Conservation (phyloP, 2,113 vertebrate species). For the Gracilinanus agilis region DNA sequence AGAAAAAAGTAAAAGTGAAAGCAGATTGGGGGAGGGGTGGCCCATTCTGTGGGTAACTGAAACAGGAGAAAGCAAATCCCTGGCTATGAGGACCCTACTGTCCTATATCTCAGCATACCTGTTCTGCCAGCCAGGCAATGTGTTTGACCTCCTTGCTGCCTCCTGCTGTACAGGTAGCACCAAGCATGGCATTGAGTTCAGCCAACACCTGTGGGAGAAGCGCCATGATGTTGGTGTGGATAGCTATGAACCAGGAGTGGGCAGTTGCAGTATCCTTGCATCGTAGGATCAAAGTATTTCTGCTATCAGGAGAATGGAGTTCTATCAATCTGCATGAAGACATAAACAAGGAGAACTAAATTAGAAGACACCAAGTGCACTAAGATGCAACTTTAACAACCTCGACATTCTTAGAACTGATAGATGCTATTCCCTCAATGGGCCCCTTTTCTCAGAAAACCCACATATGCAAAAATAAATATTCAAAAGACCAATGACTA, state of each 20-base stretch:
- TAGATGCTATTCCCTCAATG: slow-evolving; percentile 26
- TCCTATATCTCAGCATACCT: slow-evolving; percentile 85
- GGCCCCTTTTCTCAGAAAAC: slow-evolving; percentile 52
- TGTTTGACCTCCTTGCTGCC: slow-evolving; percentile 92
- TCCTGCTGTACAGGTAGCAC: slow-evolving; percentile 80
- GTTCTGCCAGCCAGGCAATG: slow-evolving; percentile 96
- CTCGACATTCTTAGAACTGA: slow-evolving; percentile 47
- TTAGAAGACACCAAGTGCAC: slow-evolving; percentile 45
- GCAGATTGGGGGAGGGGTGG: no score
- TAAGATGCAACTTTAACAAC: slow-evolving; percentile 19
- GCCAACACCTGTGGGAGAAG: slow-evolving; percentile 95
- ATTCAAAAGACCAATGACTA: slow-evolving; percentile 41
- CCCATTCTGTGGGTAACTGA: no score
- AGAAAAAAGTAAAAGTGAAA: no score
- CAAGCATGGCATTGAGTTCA: slow-evolving; percentile 93
- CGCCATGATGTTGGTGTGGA: slow-evolving; percentile 95
- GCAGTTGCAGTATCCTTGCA: slow-evolving; percentile 93
- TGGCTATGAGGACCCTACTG: slow-evolving; percentile 1
- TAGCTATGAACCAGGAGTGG: slow-evolving; percentile 95
- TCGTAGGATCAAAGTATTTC: slow-evolving; percentile 94
- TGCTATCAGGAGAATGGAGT: slow-evolving; percentile 95
- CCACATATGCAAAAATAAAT: slow-evolving; percentile 42
- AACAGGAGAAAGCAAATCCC: background rate
- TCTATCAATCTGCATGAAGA: slow-evolving; percentile 90
- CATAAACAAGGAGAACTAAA: background rate